Conservation (phyloP, 2,797 vertebrate genomes). For the Rhabdophis nuchalis region DNA sequence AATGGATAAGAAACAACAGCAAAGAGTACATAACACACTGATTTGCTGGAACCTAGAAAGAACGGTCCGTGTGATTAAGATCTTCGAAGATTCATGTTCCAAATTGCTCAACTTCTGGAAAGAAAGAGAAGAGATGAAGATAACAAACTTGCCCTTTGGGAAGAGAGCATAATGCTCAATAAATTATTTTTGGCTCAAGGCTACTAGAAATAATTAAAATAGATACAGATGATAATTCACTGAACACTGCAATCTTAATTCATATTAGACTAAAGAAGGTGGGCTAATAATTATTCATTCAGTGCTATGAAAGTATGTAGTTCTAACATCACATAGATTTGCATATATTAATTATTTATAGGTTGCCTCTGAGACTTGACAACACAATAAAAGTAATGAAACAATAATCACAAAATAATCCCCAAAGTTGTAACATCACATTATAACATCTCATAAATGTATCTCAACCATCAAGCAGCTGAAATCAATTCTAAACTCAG, state of each 20-base stretch:
- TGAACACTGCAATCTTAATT: constrained; percentile 85
- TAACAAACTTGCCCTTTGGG: constrained; percentile 58
- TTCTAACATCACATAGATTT: neutral
- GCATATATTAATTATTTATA: neutral
- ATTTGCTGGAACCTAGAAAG: constrained; percentile 3
- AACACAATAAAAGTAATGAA: neutral
- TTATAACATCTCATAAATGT: neutral
- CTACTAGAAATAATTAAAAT: constrained; percentile 80
- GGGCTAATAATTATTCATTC: constrained; percentile 14
- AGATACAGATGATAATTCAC: constrained; percentile 86
- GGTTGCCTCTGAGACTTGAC: neutral
- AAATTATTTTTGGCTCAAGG: constrained; percentile 82
- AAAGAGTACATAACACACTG: neutral
- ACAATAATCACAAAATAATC: neutral
- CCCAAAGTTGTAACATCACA: neutral
- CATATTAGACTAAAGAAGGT: constrained; percentile 87
- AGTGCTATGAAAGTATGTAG: neutral
- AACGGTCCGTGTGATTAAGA: constrained; percentile 31
- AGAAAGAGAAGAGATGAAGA: constrained; percentile 79
- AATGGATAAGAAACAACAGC: neutral
- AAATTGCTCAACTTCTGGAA: constrained; percentile 80
- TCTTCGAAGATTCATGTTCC: constrained; percentile 81
- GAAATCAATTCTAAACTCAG: neutral
- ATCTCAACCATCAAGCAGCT: neutral
- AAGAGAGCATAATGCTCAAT: constrained; percentile 51